phyloP scores from a whole-genome alignment of 2,113 vertebrate genomes.

The Isichthys henryi region DNA sequence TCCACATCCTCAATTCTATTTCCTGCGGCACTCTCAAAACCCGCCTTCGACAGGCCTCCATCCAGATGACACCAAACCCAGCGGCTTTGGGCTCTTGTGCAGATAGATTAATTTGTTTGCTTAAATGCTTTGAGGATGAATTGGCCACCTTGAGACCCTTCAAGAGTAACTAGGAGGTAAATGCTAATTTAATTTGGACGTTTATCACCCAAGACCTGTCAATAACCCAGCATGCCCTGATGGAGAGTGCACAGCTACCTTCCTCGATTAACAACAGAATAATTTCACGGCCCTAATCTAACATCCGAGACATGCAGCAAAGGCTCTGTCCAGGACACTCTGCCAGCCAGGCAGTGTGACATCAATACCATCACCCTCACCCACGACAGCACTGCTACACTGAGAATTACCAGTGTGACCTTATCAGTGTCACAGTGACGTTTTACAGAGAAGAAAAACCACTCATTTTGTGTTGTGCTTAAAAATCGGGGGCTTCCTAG shows the following conservation, averaged over 20 bases:
- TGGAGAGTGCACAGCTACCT: neutral
- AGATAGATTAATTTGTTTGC: neutral
- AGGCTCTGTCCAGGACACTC: neutral
- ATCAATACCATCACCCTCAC: neutral
- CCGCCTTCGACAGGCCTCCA: neutral
- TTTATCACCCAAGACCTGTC: neutral
- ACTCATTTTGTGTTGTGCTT: neutral
- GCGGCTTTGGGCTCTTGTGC: neutral
- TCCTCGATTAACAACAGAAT: neutral
- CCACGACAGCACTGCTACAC: neutral
- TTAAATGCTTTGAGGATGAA: neutral
- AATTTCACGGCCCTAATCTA: neutral
- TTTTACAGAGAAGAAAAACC: neutral
- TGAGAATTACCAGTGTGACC: neutral
- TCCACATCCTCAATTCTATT: neutral
- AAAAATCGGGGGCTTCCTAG: neutral
- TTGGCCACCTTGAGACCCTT: neutral
- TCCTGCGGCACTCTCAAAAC: slow-evolving; percentile 4
- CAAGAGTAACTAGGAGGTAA: neutral
- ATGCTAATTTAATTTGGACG: neutral
- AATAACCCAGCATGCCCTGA: neutral
- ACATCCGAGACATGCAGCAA: neutral
- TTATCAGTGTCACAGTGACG: neutral
- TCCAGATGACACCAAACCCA: neutral
- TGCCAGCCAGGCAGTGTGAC: neutral